phyloP scores from a whole-genome alignment of 1,140 invertebrate genomes.

The Frieseomelitta varia region DNA sequence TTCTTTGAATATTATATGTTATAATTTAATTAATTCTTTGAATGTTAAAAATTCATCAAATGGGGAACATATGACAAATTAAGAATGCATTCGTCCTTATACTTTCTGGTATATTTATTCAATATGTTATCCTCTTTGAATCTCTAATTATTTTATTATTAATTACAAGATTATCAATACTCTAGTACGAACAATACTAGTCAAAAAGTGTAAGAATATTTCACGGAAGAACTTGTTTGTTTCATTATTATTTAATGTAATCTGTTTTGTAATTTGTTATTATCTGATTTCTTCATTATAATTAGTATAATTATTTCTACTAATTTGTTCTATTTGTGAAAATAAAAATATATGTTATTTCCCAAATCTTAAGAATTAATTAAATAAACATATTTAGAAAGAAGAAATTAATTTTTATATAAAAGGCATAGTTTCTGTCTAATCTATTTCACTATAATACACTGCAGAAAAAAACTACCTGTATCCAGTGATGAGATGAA shows the following conservation, averaged over 20 bases:
- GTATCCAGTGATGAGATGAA: background rate
- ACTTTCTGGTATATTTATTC: too few relatives aligned
- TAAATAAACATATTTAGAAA: background rate
- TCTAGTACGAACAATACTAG: too few relatives aligned
- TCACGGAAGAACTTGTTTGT: background rate
- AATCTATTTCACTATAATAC: background rate
- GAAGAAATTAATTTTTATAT: background rate
- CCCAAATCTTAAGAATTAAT: background rate
- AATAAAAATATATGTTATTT: background rate
- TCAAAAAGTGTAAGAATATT: background rate
- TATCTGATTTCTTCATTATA: background rate
- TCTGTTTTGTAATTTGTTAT: background rate
- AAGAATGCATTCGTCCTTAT: too few relatives aligned
- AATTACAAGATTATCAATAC: too few relatives aligned
- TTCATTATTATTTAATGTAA: background rate
- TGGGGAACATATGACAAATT: too few relatives aligned
- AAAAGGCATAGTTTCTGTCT: background rate
- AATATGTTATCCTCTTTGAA: too few relatives aligned
- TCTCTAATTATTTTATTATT: too few relatives aligned
- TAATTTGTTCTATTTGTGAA: background rate
- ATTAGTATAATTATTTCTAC: background rate
- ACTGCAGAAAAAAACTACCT: conserved; percentile 8
- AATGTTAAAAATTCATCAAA: background rate
- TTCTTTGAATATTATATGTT: too few relatives aligned
- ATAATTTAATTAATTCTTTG: too few relatives aligned